Conservation (phyloP, 2,888 invertebrate genomes). For the Amphimallon solstitiale region DNA sequence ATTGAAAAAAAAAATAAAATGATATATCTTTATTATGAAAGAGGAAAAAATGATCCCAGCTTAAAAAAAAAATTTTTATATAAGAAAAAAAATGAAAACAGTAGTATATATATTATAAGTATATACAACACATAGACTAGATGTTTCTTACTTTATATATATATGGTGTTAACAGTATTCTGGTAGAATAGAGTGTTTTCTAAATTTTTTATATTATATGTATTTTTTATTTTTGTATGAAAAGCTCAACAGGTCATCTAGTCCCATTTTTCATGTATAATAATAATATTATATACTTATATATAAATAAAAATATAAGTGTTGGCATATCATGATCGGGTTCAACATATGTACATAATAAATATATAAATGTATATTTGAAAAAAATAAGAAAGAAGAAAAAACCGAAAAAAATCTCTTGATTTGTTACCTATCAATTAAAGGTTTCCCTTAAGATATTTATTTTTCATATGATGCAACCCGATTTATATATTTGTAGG, state of each 20-base stretch:
- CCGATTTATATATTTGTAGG: slow-evolving; percentile 46
- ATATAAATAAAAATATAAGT: slow-evolving; percentile 46
- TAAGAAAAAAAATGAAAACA: slow-evolving; percentile 50
- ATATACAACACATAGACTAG: slow-evolving; percentile 50
- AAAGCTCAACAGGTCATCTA: slow-evolving; percentile 64
- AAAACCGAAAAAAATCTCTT: no score
- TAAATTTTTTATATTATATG: slow-evolving; percentile 63
- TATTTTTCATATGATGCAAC: slow-evolving; percentile 46
- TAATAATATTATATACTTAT: slow-evolving; percentile 39
- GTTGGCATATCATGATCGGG: slow-evolving; percentile 62
- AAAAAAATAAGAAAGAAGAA: slow-evolving; percentile 7
- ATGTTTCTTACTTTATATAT: slow-evolving; percentile 60
- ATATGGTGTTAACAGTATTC: slow-evolving; percentile 64
- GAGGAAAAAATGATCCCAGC: slow-evolving; percentile 53
- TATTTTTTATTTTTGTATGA: slow-evolving; percentile 65
- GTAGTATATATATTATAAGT: slow-evolving; percentile 16
- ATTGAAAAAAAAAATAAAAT: slow-evolving; percentile 49
- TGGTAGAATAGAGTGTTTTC: slow-evolving; percentile 62
- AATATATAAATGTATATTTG: slow-evolving; percentile 16
- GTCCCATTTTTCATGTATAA: slow-evolving; percentile 53
- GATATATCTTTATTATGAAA: slow-evolving; percentile 40
- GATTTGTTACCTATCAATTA: no score
- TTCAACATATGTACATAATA: slow-evolving; percentile 47
- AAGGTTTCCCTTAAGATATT: neutral
- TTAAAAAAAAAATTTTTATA: slow-evolving; percentile 59